Conservation (phyloP, 2,888 invertebrate genomes). For the Aphodius granarius region DNA sequence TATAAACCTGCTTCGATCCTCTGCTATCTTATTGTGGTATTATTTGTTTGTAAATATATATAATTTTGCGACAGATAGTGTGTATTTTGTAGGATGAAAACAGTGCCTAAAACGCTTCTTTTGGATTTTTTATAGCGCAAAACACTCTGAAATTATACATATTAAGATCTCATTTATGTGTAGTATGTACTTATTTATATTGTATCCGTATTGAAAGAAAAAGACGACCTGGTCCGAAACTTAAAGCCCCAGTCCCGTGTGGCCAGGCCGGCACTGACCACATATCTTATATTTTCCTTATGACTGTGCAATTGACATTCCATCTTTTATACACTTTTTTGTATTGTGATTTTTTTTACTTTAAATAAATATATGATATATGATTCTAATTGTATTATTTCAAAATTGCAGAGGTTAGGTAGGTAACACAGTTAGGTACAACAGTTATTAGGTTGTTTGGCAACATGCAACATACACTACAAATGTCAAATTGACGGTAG, state of each 20-base stretch:
- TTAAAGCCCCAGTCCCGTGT: background rate
- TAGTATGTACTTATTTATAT: constrained; percentile 3
- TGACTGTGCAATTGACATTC: constrained; percentile 34
- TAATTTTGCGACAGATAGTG: constrained; percentile 25
- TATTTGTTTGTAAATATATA: constrained; percentile 14
- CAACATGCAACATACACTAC: too few relatives aligned
- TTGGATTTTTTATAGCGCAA: constrained; percentile 26
- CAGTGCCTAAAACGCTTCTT: constrained; percentile 29
- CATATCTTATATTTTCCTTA: constrained; percentile 1
- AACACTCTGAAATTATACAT: background rate
- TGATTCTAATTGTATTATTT: too few relatives aligned
- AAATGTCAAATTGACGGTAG: too few relatives aligned
- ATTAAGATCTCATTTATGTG: constrained; percentile 18
- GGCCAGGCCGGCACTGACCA: background rate
- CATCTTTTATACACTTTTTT: constrained; percentile 30
- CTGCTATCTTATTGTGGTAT: background rate
- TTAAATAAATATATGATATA: constrained; percentile 32
- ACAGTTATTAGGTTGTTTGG: too few relatives aligned
- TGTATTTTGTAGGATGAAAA: constrained; percentile 21
- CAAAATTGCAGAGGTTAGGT: too few relatives aligned
- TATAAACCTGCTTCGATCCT: background rate
- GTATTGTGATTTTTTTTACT: constrained; percentile 34
- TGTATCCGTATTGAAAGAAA: background rate
- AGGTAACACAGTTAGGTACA: too few relatives aligned
- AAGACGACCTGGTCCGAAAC: background rate